Base-by-base conservation (phyloP, 2,888 invertebrate genomes). In the Meiosimyza decipiens region DNA sequence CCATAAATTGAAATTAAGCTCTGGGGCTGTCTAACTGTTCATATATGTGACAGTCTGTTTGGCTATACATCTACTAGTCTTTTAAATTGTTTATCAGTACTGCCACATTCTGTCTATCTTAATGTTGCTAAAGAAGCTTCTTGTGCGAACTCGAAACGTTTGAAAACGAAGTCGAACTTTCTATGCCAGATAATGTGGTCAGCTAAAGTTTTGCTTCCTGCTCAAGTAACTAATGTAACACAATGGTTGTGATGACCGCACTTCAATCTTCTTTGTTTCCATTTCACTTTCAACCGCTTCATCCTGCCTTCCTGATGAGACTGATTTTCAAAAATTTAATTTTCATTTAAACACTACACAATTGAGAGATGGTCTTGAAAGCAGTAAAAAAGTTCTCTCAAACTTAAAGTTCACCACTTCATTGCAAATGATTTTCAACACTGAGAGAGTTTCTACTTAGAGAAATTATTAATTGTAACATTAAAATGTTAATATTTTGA, bases 291-390 rank as follows among this genome's bases (percentile, higher is more conserved):
- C 40, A 40, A 40, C 40, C 9, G 9, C 40, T 40, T 9, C 40
- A 9, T 40, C 40, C 40, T 40, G 40, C 40, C 40, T 40, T 40
- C 40, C 40, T 9, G 40, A 6, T 40, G 62, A 65, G 64, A 65
- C 57, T 16, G 75, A 77, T 81, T 78, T 80, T 80, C 74, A 75
- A 80, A 81, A 81, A 80, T 80, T 77, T 77, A 80, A 80, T 80
- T 81, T 80, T 81, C 80, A 80, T 80, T 80, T 80, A 75, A 12
- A 62, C 60, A 62, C 47, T 62, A 47, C 76, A 73, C 76, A 73
- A 40, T n/a, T 67, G 49, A 62, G 47, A 62, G 33, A 40, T 62
- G 60, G 47, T 62, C 60, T 62, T 62, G 60, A 62, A 40, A 15
- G 33, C 33, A 62, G 40, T 62, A 12, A 62, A n/a, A 5, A 15